Base-by-base conservation (phyloP, 37 sponge, comb jelly and placozoan genomes). In the Cliona cf. orientalis region DNA sequence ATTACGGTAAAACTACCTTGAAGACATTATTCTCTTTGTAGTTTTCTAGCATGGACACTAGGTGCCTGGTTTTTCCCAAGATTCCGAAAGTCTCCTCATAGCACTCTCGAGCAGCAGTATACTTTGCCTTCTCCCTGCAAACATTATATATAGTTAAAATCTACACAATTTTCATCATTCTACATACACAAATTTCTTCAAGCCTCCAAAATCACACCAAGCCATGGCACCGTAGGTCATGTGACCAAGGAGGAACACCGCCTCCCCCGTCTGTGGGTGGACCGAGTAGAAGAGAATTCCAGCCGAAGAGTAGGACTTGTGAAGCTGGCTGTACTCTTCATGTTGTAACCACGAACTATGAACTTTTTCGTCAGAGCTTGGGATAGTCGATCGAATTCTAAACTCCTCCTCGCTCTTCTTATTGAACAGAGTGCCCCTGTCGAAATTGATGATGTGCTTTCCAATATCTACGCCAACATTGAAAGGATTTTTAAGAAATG, bases 191-290 rank as follows among this genome's bases (percentile, higher is more conserved):
- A 26, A 59, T 14, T 42, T 59, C 49, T 58, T 90, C 28, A 90
- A 75, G 2, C 90, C 90, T 75, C 90, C 90, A 58, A 90, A 90
- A 71, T 90, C 90, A 80, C 90, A 85, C 90, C 90, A 90, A 29
- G 55, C 45, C 23, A 5, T n/a, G 22, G 32, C 29, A 14, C 40
- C 75, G 43, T 90, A 90, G 19, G 80, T 90, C 58, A 90, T 74
- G 25, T 74, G 64, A 4, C 90, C 90, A 19, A 90, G 57, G 7
- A 90, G 55, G 60, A 84, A 90, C 45, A 90, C 80, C 0, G 85
- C 67, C 63, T 84, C 86, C 29, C 85, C 80, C 12, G 85, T 75
- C 19, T 62, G 21, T 34, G 90, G 90, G 62, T 90, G 86, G 22
- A 85, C 60, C 12, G 85, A 37, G 35, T 84, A 84, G 6, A 83